These are phyloP conservation scores for Invenusta paracnida DNA, from an alignment of 2,888 invertebrate species.

Conservation along the genomic window DNA sequence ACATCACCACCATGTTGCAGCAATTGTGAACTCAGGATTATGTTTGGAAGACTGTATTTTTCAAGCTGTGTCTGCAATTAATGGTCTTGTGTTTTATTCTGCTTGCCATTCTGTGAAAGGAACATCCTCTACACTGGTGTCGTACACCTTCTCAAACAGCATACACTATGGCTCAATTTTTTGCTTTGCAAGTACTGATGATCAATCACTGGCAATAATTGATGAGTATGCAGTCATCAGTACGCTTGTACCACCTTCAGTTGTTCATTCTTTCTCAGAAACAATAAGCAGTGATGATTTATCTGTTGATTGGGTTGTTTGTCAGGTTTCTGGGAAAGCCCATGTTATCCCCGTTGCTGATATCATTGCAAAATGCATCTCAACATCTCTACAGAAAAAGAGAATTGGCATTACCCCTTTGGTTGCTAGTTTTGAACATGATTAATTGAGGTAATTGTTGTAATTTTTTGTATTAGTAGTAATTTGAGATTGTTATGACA, in stretches of 20 bases:
- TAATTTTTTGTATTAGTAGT: too few species aligned
- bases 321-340: not conserved
- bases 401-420: not conserved
- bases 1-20: not conserved
- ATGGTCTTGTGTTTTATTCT: too few species aligned
- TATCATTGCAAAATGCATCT: not conserved
- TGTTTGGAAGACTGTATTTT: too few species aligned
- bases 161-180: not conserved
- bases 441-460: too few species aligned
- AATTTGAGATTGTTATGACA: too few species aligned
- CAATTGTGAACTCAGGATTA: too few species aligned
- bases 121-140: not conserved
- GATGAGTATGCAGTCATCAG: not conserved
- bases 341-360: not conserved
- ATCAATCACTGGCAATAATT: not conserved
- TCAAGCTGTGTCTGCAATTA: too few species aligned
- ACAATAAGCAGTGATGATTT: not conserved
- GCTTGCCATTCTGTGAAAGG: too few species aligned
- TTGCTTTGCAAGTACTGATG: not conserved
- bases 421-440: not conserved
- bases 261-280: not conserved
- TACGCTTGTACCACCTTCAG: not conserved
- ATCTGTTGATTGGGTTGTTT: not conserved
- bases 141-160: not conserved
- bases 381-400: not conserved